Percentiles rank a stretch among this genome's conserved stretches.
These are phyloP conservation scores for Ahaetulla prasina DNA, from an alignment of 2,113 vertebrate species.

Conservation along the genomic window DNA sequence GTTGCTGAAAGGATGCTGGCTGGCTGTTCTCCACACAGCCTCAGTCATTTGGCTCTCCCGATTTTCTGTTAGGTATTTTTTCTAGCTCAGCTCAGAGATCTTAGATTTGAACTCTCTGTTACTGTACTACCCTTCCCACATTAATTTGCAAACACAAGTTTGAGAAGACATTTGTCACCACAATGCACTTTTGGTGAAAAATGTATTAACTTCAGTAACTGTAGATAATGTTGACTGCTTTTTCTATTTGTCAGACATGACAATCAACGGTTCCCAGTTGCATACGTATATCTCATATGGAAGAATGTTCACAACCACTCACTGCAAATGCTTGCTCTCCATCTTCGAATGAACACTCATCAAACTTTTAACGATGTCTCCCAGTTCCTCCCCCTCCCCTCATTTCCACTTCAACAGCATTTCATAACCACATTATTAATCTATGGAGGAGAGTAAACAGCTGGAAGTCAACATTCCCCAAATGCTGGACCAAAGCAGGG, in stretches of 20 bases:
- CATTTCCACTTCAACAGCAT: conserved; percentile 39
- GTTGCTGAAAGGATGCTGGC: not conserved
- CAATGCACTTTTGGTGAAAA: not conserved
- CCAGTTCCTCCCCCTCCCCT: not conserved
- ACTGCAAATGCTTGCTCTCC: conserved; percentile 5
- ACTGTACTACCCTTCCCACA: not conserved
- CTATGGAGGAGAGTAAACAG: conserved; percentile 55
- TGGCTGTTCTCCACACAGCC: not conserved
- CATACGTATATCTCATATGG: not conserved
- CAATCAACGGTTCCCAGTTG: conserved; percentile 15
- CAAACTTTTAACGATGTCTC: not conserved
- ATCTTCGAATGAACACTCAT: not conserved
- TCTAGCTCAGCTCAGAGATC: not conserved
- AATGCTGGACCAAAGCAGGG: conserved; percentile 42
- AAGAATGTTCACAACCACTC: not conserved
- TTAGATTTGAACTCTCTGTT: not conserved
- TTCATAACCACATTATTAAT: conserved; percentile 57
- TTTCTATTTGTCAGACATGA: not conserved
- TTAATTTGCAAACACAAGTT: not conserved
- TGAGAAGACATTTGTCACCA: not conserved
- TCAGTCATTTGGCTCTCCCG: not conserved
- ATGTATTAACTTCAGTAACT: not conserved
- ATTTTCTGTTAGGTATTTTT: not conserved
- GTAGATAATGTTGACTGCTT: conserved; percentile 11
- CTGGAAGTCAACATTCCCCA: conserved; percentile 50